These are phyloP conservation scores for Macrostomum cliftonense DNA, from an alignment of 2,888 invertebrate genomes.

Conservation along the genomic window DNA sequence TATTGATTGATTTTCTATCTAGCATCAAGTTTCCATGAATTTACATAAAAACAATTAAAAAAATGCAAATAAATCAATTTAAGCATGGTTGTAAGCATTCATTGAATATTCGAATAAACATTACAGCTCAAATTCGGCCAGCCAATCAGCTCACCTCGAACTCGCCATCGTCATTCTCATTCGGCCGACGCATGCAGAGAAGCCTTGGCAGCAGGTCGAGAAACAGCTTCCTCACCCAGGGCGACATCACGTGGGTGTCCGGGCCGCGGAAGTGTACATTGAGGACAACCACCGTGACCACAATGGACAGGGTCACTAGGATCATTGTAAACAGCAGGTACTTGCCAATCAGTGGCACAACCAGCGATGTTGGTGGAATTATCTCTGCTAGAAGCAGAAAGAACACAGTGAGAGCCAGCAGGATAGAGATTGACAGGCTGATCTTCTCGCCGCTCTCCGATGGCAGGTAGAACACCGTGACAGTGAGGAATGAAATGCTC, in stretches of 20 bases:
- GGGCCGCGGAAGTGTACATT: conserved; percentile 56
- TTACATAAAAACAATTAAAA: no score
- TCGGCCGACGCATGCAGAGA: conserved; percentile 69
- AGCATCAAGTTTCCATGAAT: no score
- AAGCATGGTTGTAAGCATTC: no score
- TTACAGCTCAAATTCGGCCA: no score
- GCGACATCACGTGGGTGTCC: conserved; percentile 89
- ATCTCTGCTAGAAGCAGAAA: conserved; percentile 92
- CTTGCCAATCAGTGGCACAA: conserved; percentile 79
- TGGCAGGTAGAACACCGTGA: conserved; percentile 85
- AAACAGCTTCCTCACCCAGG: conserved; percentile 82
- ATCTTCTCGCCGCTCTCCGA: conserved; percentile 96
- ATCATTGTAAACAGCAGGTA: conserved; percentile 38
- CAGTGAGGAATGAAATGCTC: conserved; percentile 81
- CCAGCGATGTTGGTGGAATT: conserved; percentile 88
- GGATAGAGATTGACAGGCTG: conserved; percentile 79
- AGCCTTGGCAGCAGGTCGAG: conserved; percentile 78
- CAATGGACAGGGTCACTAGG: conserved; percentile 37
- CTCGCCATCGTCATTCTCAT: conserved; percentile 4
- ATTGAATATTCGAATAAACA: no score
- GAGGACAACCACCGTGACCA: conserved; percentile 52
- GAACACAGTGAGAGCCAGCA: conserved; percentile 96
- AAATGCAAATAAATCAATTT: no score
- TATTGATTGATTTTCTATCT: no score
- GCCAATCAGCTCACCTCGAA: no score